Evolutionary conservation across 2,797 vertebrate genomes (phyloP), one percentile per base, ranked within the genome.

Genomic region (Epinephelus awoara): DNA sequence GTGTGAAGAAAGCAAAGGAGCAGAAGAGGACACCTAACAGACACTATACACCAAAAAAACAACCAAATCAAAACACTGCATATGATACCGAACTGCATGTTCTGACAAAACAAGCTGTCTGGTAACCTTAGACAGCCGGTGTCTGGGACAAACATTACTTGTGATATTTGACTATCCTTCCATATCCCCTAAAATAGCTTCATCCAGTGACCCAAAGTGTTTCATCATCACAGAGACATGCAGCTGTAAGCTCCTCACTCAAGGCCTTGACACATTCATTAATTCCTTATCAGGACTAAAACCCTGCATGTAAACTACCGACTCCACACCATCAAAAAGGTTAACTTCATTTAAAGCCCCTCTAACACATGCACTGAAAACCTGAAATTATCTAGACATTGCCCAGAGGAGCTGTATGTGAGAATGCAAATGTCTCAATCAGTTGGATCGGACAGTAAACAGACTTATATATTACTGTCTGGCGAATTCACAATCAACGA

Each of bases 81-180:
- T 58, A 62, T 61, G 77, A 83, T 29, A 55, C 75, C 15, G 64
- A 79, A 82, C 73, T 64, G 51, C 75, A 51, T 86, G 86, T 85
- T 83, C 84, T 40, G 62, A 85, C 77, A 79, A 63, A 88, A 83
- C 79, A 67, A 58, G 70, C n/a, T 42, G 38, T 79, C 52, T 51
- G 42, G 82, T 83, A 90, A 89, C 80, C 25, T 70, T 68, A 89
- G 80, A 83, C 73, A 11, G 68, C 70, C 54, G 1, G 4, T 29
- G 77, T 85, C 86, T 80, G 80, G 85, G 76, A 90, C 83, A 86
- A 90, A 85, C 69, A 80, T 65, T 52, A 76, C 75, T 80, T 79
- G 66, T 76, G 85, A 85, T 87, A 81, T 85, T 80, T 52, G 72
- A 84, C 62, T 72, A 79, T 81, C 83, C 40, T 61, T 79, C 61